These are phyloP conservation scores for Oreohelix idahoensis DNA, from an alignment of 1,140 invertebrate species.

Conservation along the genomic window DNA sequence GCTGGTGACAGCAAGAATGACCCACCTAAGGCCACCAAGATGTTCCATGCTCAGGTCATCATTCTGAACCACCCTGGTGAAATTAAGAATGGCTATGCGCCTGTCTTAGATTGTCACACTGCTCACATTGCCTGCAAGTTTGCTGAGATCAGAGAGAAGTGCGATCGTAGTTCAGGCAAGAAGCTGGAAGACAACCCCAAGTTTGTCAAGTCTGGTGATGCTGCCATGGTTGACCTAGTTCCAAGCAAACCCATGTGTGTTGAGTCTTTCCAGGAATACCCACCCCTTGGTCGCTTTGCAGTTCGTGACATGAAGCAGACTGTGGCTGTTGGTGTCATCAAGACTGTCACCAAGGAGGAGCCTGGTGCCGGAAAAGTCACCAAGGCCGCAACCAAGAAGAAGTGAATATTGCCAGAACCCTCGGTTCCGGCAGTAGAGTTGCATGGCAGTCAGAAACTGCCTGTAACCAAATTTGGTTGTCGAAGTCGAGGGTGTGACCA, in stretches of 20 bases:
- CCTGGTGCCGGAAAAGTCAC: constrained; percentile 94
- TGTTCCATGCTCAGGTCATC: constrained; percentile 79
- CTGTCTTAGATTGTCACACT: constrained; percentile 98
- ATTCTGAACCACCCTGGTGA: constrained; percentile 96
- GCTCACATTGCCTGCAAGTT: constrained; percentile 99
- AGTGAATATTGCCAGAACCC: constrained; percentile 58
- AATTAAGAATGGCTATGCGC: constrained; percentile 96
- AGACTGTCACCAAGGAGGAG: constrained; percentile 78
- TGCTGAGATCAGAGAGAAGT: constrained; percentile 96
- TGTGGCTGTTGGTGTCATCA: constrained; percentile 98
- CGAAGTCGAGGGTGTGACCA: background rate
- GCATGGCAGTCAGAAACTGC: background rate
- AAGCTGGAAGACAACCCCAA: constrained; percentile 76
- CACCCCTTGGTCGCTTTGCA: constrained; percentile 97
- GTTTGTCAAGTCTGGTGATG: constrained; percentile 94
- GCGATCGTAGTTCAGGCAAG: constrained; percentile 94
- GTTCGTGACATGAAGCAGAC: constrained; percentile 99
- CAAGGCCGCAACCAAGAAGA: constrained; percentile 88
- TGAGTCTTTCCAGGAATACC: constrained; percentile 97
- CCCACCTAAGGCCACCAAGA: constrained; percentile 90
- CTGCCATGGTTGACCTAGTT: constrained; percentile 88
- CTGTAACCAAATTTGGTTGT: background rate
- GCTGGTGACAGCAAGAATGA: constrained; percentile 97
- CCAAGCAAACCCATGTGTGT: constrained; percentile 98
- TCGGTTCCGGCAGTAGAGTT: constrained; percentile 30